A percentile compares a stretch with the other conserved stretches of the same genome.
Conservation (phyloP, 2,888 invertebrate species). For the Pristionchus japonicus region DNA sequence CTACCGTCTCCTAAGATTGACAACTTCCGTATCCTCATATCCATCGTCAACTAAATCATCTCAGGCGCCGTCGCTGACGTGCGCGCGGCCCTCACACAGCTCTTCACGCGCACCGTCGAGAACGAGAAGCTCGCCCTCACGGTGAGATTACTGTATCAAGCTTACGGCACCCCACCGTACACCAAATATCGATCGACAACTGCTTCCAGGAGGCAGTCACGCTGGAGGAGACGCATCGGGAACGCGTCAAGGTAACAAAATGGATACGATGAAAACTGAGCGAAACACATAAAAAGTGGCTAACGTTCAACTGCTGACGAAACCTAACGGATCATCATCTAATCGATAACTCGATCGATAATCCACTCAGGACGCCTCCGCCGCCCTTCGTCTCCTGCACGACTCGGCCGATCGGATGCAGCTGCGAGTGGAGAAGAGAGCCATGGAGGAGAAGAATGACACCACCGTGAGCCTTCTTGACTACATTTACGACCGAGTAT, state of each 20-base stretch:
- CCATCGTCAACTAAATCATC: not conserved
- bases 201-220: not conserved
- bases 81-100: slow-evolving; percentile 6
- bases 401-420: slow-evolving; percentile 43
- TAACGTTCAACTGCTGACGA: not conserved
- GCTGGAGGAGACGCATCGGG: slow-evolving; percentile 25
- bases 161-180: not conserved
- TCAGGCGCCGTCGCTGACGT: slow-evolving; percentile 23
- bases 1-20: not conserved
- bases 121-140: slow-evolving; percentile 37
- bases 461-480: not conserved
- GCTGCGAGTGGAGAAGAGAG: slow-evolving; percentile 41
- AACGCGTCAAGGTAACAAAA: not conserved
- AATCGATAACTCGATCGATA: not conserved
- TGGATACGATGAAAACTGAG: not conserved
- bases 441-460: slow-evolving; percentile 36
- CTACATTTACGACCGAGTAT: too few relatives aligned
- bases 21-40: not conserved
- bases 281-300: not conserved
- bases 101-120: slow-evolving; percentile 5
- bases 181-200: not conserved
- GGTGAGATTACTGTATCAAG: not conserved
- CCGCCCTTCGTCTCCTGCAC: not conserved
- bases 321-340: not conserved
- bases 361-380: not conserved